Evolutionary conservation across 2,888 invertebrate species (phyloP), one percentile per base, ranked within the genome.

Genomic region (Ypsolopha sequella): DNA sequence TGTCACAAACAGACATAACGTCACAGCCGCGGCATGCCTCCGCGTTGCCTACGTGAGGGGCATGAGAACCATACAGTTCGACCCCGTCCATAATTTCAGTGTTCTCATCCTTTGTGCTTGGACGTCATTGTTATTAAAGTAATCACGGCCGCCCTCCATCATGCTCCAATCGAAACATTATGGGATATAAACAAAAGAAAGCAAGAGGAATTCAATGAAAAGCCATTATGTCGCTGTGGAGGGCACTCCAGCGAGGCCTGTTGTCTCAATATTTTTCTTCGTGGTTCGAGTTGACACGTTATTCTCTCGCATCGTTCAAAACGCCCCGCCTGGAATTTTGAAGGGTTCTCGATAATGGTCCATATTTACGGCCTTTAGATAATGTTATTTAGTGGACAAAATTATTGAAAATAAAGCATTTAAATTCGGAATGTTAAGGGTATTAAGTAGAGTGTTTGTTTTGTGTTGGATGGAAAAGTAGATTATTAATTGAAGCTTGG

Each of bases 241-340:
- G 84, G 63, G 79, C 76, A 68, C 84, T 82, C 72, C 69, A 69
- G 38, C 64, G 56, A 54, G 61, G 66, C 58, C 74, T 79, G 80
- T 81, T 85, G 85, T 84, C 84, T 82, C 84, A 85, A 85, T 86
- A 84, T 86, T 86, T 85, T 86, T 82, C 85, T 84, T 84, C 58
- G 73, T 74, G 72, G 76, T 70, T 72, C 67, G 71, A 78, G 80
- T 77, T 81, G 81, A 80, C 79, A 76, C 73, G 84, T 82, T 82
- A 84, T 78, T 80, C 80, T 70, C 73, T 70, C 69, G 70, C 67
- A 69, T 57, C 68, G 73, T 71, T 81, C 75, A 78, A 81, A 76
- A 79, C 73, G 64, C 82, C n/a, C n/a, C 81, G 82, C 76, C 61
- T 71, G 80, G 80, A 76, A 80, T 84, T 82, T 75, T 80, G 77